These are phyloP conservation scores for Helicoverpa armigera DNA, from an alignment of 1,140 invertebrate species.

Conservation along the genomic window DNA sequence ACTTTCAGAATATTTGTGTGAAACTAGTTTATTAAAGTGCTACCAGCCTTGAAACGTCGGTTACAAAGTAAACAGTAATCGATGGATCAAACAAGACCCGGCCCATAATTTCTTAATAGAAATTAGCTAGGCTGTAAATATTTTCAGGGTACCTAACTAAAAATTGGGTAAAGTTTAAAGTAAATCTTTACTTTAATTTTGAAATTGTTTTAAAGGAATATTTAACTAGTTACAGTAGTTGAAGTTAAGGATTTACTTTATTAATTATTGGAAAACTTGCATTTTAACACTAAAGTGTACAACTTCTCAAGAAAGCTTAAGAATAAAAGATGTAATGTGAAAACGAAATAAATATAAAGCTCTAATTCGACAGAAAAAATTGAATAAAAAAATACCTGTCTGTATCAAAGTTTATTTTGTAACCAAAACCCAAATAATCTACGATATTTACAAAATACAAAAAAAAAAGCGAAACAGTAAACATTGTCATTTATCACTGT, in stretches of 20 bases:
- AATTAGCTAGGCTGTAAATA: conserved; percentile 2
- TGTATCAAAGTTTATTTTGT: not conserved
- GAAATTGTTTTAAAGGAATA: no score
- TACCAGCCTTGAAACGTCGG: conserved; percentile 37
- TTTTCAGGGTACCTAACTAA: not conserved
- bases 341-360: no score
- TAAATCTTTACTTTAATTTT: no score
- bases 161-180: no score
- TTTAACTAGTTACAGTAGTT: no score
- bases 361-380: no score
- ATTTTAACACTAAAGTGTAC: no score
- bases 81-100: conserved; percentile 42
- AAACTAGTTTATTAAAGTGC: conserved; percentile 39
- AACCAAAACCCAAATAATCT: not conserved
- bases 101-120: conserved; percentile 1
- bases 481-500: conserved; percentile 16
- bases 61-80: conserved; percentile 47
- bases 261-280: no score
- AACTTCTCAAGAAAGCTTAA: no score
- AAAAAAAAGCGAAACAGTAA: not conserved
- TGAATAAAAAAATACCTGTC: no score
- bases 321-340: no score
- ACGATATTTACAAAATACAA: conserved; percentile 11
- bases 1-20: not conserved
- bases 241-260: no score